Conservation (phyloP, 2,888 invertebrate genomes). For the Synanthedon tipuliformis region DNA sequence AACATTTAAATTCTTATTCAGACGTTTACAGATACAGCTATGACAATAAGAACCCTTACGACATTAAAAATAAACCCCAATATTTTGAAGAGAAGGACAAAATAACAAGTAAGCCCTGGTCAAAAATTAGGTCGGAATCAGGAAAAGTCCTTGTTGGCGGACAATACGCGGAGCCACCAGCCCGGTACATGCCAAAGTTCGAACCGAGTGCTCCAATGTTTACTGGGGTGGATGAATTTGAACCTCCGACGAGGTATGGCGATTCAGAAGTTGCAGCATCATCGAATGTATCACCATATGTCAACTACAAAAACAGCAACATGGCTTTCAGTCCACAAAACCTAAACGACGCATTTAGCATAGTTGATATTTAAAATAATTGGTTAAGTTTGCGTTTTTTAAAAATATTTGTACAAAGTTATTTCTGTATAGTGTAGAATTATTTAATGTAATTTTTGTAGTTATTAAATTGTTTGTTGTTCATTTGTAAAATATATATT, state of each 20-base stretch:
- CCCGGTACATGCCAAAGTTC: slow-evolving; percentile 31
- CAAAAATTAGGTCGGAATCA: slow-evolving; percentile 4
- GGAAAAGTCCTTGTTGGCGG: slow-evolving; percentile 39
- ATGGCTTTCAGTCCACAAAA: slow-evolving; percentile 63
- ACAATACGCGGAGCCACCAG: slow-evolving; percentile 56
- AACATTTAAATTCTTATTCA: slow-evolving; percentile 18
- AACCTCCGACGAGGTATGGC: slow-evolving; percentile 15
- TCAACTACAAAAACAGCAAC: slow-evolving; percentile 57
- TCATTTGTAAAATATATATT: background rate
- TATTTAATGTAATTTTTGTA: background rate
- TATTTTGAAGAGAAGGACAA: slow-evolving; percentile 15
- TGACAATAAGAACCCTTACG: slow-evolving; percentile 10
- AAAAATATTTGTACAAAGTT: background rate
- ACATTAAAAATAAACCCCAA: slow-evolving; percentile 18
- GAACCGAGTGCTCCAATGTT: slow-evolving; percentile 23
- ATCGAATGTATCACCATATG: slow-evolving; percentile 43
- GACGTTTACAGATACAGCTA: slow-evolving; percentile 17
- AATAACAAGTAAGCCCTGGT: slow-evolving; percentile 23
- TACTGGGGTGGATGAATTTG: slow-evolving; percentile 23
- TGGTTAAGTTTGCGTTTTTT: too few species aligned
- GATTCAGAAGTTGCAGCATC: slow-evolving; percentile 26
- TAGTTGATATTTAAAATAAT: slow-evolving; percentile 23
- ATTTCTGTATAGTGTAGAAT: background rate
- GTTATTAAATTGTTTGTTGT: background rate
- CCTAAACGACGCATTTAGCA: slow-evolving; percentile 59